phyloP scores from a whole-genome alignment of 2,797 vertebrate genomes.

The Octomys mimax region DNA sequence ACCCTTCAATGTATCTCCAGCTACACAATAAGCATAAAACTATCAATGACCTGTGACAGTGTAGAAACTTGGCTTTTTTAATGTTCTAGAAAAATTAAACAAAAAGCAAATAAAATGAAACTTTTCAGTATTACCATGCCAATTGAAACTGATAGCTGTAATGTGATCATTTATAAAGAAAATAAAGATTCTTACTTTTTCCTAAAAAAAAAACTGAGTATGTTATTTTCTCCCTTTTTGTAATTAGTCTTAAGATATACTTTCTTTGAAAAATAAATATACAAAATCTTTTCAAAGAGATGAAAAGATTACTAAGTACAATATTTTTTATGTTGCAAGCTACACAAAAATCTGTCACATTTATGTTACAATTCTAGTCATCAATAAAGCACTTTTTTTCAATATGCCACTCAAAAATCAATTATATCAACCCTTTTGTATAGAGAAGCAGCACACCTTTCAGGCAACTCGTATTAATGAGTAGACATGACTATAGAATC shows the following conservation, averaged over 20 bases:
- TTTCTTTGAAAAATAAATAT: constrained; percentile 45
- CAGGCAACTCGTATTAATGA: constrained; percentile 92
- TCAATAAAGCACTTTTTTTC: constrained; percentile 87
- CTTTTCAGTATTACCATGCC: constrained; percentile 26
- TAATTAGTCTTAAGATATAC: constrained; percentile 70
- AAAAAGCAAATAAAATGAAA: constrained; percentile 63
- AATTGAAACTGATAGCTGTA: constrained; percentile 58
- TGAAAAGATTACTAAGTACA: constrained; percentile 80
- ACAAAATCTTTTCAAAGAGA: constrained; percentile 70
- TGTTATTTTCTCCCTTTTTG: constrained; percentile 42
- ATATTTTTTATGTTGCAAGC: constrained; percentile 80
- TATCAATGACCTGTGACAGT: neutral
- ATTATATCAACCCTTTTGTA: constrained; percentile 92
- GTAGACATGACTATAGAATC: constrained; percentile 92
- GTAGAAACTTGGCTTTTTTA: constrained; percentile 35
- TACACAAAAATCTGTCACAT: constrained; percentile 87
- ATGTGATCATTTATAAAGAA: constrained; percentile 55
- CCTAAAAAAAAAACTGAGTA: constrained; percentile 68
- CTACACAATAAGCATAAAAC: constrained; percentile 40
- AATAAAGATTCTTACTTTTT: constrained; percentile 55
- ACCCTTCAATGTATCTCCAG: constrained; percentile 12
- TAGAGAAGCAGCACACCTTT: constrained; percentile 91
- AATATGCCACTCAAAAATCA: constrained; percentile 90
- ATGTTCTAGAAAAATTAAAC: constrained; percentile 60
- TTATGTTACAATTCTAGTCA: constrained; percentile 87